Evolutionary conservation across 2,888 invertebrate genomes (phyloP), one percentile per base, ranked within the genome.

Genomic region (Nomada goodeniana): DNA sequence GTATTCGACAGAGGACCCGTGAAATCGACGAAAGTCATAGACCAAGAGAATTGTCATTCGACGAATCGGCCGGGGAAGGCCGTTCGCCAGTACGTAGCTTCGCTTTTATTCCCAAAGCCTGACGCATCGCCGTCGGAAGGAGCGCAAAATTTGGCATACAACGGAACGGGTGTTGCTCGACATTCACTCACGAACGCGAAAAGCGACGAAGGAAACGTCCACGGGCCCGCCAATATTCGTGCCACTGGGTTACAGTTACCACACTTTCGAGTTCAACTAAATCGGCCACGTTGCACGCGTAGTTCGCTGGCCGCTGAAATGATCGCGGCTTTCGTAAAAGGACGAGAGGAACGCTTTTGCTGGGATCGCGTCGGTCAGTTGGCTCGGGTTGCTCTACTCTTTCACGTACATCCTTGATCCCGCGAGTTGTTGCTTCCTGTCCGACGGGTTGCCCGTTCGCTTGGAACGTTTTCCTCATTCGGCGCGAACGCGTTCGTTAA

Each of bases 241-340:
- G 84, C 83, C 83, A 84, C 84, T 84, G 84, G 83, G 84, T 84
- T 84, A 84, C 76, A 80, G 84, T 84, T 84, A 84, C 76, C 80
- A 82, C 68, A 74, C 84, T 84, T 83, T 84, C 84, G 73, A 80
- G 73, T 65, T 69, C 65, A 71, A 63, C 73, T 77, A 74, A 76
- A 83, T 69, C 70, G 77, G 60, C 69, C 72, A 52, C 65, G 36
- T 36, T 36, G 7, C 5, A 36, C 7, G 7, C 5, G 20, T 47
- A 55, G 60, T 47, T 47, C 50, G 13, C 29, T 23, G 71, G 59
- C 75, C 57, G 20, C 78, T 59, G 44, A 47, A 69, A 71, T 82
- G 61, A 67, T 57, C 68, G 42, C 44, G 26, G 29, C 69, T 75
- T 70, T 70, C 74, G 53, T 65, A 68, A 68, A 81, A 79, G 65